phyloP scores from a whole-genome alignment of 1,140 invertebrate genomes.

The Sminthurides bifidus region DNA sequence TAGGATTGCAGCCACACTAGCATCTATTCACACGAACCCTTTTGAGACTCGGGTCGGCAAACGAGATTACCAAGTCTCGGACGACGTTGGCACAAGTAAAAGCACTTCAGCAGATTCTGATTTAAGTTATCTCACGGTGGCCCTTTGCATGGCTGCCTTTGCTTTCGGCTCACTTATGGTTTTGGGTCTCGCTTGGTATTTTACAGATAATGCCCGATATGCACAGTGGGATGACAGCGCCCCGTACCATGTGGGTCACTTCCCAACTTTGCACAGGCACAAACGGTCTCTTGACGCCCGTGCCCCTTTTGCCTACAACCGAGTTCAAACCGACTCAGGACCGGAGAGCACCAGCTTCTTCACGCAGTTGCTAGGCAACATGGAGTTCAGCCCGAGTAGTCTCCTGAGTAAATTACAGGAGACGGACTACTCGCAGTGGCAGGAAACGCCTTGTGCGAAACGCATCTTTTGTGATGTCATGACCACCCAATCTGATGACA shows the following conservation, averaged over 20 bases:
- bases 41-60: conserved; percentile 6
- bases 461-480: conserved; percentile 61
- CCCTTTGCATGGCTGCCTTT: conserved; percentile 5
- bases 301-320: conserved; percentile 2
- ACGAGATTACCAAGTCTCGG: too few species aligned
- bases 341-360: conserved; percentile 33
- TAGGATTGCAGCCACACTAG: conserved; percentile 24
- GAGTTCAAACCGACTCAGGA: background rate
- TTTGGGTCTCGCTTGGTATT: conserved; percentile 12
- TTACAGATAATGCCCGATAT: conserved; percentile 8
- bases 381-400: conserved; percentile 40
- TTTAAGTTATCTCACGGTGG: conserved; percentile 4
- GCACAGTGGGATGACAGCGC: conserved; percentile 1
- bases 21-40: conserved; percentile 27
- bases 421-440: conserved; percentile 47
- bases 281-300: too few species aligned
- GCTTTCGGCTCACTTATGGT: conserved; percentile 11
- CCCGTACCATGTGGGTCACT: conserved; percentile 3
- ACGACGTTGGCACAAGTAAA: conserved; percentile 10
- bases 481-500: conserved; percentile 49
- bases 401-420: conserved; percentile 34
- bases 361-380: conserved; percentile 43
- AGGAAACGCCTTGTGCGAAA: conserved; percentile 59
- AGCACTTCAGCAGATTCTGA: background rate
- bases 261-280: too few species aligned